Percentiles rank a stretch among this genome's conserved stretches.
These are phyloP conservation scores for Dione vanillae DNA, from an alignment of 2,888 invertebrate genomes.

Conservation along the genomic window DNA sequence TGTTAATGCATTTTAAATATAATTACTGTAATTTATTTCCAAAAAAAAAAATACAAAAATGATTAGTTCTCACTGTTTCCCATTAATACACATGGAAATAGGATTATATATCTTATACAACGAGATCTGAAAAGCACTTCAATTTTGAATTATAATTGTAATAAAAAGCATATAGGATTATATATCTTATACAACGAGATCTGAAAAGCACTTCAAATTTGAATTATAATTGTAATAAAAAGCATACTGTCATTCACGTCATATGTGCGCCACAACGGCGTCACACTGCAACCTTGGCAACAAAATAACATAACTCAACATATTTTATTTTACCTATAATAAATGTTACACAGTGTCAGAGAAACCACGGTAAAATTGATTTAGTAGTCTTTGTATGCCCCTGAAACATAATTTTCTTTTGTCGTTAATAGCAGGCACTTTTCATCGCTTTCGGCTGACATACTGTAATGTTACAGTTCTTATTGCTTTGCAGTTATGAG, in stretches of 20 bases:
- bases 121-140: neutral
- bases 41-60: too few species aligned
- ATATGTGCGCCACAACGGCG: neutral
- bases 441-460: neutral
- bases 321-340: neutral
- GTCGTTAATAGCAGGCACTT: neutral
- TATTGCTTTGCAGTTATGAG: neutral
- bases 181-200: neutral
- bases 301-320: neutral
- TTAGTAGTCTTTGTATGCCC: conserved; percentile 17
- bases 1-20: too few species aligned
- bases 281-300: conserved; percentile 3
- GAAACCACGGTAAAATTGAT: conserved; percentile 25
- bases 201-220: neutral
- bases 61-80: too few species aligned
- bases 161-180: too few species aligned
- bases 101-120: neutral
- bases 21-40: too few species aligned
- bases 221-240: too few species aligned
- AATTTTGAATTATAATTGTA: too few species aligned
- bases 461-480: neutral
- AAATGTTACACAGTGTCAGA: neutral
- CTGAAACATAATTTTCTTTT: conserved; percentile 8
- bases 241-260: neutral
- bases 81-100: too few species aligned